Evolutionary conservation across 1,140 invertebrate genomes (phyloP).

Genomic region (Mizuhopecten yessoensis): DNA sequence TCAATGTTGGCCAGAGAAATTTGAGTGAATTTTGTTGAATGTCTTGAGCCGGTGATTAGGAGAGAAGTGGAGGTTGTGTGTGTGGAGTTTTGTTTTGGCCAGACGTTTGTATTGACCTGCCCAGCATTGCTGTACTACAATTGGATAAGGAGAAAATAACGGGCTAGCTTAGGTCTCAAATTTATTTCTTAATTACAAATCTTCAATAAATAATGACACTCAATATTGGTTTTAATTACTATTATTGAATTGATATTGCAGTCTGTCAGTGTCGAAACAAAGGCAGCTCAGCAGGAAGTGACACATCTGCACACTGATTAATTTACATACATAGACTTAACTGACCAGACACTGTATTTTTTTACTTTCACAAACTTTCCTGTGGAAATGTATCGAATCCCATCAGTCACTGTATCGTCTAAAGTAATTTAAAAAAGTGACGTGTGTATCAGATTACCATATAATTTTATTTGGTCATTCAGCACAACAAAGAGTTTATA

Average conservation of each 20-base stretch:
- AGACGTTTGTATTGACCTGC: slow-evolving; percentile 16
- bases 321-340: neutral
- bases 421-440: no score
- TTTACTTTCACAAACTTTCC: neutral
- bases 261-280: slow-evolving; percentile 21
- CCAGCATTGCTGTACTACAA: neutral
- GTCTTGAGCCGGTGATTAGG: neutral
- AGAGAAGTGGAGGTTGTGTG: slow-evolving; percentile 25
- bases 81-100: slow-evolving; percentile 5
- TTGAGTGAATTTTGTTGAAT: slow-evolving; percentile 39
- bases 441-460: no score
- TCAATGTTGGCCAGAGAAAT: slow-evolving; percentile 24
- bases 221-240: slow-evolving; percentile 31
- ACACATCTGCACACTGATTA: neutral
- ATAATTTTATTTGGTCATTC: no score
- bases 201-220: slow-evolving; percentile 39
- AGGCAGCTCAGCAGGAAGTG: neutral
- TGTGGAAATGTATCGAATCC: neutral
- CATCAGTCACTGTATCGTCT: no score
- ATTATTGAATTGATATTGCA: slow-evolving; percentile 12
- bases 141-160: slow-evolving; percentile 35
- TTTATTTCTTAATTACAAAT: slow-evolving; percentile 40
- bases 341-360: neutral
- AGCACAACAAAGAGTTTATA: no score
- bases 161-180: slow-evolving; percentile 31